Evolutionary conservation across 2,888 invertebrate genomes (phyloP).

Genomic region (Cantharis flavilabris): DNA sequence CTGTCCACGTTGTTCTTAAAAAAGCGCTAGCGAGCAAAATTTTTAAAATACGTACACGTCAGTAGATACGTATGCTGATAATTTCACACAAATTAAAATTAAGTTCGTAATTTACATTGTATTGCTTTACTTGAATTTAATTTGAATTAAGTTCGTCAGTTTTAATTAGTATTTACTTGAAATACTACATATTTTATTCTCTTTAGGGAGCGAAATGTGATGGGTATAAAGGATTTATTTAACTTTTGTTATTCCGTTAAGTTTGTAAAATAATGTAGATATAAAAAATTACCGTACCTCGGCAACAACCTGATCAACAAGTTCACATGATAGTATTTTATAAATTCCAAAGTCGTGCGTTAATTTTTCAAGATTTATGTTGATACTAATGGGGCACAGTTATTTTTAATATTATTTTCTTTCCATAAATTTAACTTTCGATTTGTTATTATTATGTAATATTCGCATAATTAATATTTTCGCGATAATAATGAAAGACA

Average conservation of each 20-base stretch:
- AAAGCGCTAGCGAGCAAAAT: neutral
- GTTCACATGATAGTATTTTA: neutral
- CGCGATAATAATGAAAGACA: neutral
- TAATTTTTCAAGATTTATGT: neutral
- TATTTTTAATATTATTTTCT: neutral
- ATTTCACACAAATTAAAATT: neutral
- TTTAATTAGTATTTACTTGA: neutral
- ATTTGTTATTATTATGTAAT: neutral
- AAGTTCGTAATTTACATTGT: no score
- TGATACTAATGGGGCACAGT: neutral
- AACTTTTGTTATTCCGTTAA: neutral
- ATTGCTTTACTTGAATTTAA: neutral
- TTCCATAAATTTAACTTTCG: neutral
- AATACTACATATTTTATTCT: neutral
- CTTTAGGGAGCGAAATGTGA: neutral
- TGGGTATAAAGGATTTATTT: neutral
- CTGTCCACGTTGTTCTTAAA: neutral
- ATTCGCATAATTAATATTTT: neutral
- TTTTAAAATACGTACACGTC: neutral
- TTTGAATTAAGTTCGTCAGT: neutral
- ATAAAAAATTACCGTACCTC: conserved; percentile 1
- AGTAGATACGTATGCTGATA: neutral
- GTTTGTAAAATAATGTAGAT: neutral
- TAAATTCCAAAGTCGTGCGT: neutral
- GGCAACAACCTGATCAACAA: neutral